Evolutionary conservation across 1,140 invertebrate genomes (phyloP), one percentile per base, ranked within the genome.

Genomic region (Apis cerana): DNA sequence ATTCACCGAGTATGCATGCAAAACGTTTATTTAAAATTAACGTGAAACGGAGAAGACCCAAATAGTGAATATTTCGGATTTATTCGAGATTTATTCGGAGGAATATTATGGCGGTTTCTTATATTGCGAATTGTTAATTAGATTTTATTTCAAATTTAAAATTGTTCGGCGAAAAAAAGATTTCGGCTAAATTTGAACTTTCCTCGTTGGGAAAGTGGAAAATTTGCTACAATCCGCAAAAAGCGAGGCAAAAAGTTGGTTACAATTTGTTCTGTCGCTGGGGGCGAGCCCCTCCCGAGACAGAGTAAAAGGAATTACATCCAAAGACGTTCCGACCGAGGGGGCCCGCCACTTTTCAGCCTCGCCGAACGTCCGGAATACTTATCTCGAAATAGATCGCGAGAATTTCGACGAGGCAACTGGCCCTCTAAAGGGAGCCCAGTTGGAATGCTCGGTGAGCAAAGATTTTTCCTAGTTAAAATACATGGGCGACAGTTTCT

Each of bases 321-420:
- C n/a, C 2, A 54, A 67, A 82, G 59, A 12, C 74, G 69, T 67
- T 75, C 71, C 64, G 54, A 50, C 64, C 13, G 50, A 15, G 58
- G 52, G 67, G 68, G 19, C 27, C 17, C 56, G 48, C 15, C 27
- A 50, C 64, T 82, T 77, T 56, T 43, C 52, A 80, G 77, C 15
- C 76, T 58, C 58, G 84, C 74, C 75, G 80, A 85, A 78, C 75
- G 62, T 79, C 50, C 71, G 64, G 81, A 74, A 78, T 83, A 71
- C 80, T 85, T 77, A 71, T 85, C 84, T 85, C 74, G 48, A 85
- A 85, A 85, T 85, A 85, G 84, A 83, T 74, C 69, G 75, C 70
- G 81, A 82, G 81, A 85, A 83, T 83, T 43, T 78, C 75, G 27
- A 74, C 23, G 80, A 82, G 79, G 68, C 48, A 23, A 43, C 33